Base-by-base conservation (phyloP, 2,113 vertebrate species). In the Pseudorhombus dupliciocellatus region DNA sequence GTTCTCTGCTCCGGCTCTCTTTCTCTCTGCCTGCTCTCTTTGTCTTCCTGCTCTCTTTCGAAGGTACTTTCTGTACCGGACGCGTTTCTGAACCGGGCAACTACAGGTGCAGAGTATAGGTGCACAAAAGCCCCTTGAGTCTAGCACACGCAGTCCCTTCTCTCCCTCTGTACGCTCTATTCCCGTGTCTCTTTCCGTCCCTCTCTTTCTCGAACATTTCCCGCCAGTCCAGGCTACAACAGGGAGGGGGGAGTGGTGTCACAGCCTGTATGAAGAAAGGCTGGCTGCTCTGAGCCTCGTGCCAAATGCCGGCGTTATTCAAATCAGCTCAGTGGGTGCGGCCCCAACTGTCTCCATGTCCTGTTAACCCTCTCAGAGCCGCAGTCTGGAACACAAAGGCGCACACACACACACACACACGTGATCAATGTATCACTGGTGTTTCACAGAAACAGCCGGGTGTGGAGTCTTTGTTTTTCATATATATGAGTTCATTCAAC, bases 271-370 rank as follows among this genome's bases (percentile, higher is more conserved):
- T 60, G 61, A 90, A 88, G 87, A 88, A 85, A 84, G 87, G 73
- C 86, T 37, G 69, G 59, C 85, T 81, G 59, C 53, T 71, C 67
- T 66, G 66, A 48, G 73, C 57, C 78, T 90, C 67, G 75, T 81
- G 86, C 88, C 85, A 90, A 90, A 90, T 67, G 80, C 81, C 80
- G 80, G 84, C 75, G 72, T 89, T 90, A 91, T 92, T 91, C 75
- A 92, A 90, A 90, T 90, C 55, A 87, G 69, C 87, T 74, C 65
- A 65, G 87, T 87, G 89, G 90, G 88, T 89, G 90, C 81, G 87
- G 88, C 88, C 87, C 87, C 89, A 91, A 92, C 91, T 84, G 91
- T 83, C 89, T 90, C 77, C 64, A 53, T 64, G 78, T 89, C 86
- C 90, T 88, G 84, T 90, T 90, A 92, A 91, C 89, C 85, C 90